phyloP scores from a whole-genome alignment of 2,888 invertebrate species.

The Spodoptera exigua region DNA sequence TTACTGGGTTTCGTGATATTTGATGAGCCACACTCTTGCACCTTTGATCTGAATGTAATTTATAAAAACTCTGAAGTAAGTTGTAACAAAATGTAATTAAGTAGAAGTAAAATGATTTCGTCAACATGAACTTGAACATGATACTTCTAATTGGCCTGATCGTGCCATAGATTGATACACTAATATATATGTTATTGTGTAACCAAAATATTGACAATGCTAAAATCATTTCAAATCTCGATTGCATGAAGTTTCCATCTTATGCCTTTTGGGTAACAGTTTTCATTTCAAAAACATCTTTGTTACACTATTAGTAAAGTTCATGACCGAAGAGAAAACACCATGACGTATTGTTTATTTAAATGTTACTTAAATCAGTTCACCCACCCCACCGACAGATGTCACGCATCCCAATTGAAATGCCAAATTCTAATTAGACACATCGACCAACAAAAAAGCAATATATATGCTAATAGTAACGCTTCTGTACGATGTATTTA shows the following conservation, averaged over 20 bases:
- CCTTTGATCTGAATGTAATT: constrained; percentile 36
- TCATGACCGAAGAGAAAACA: constrained; percentile 18
- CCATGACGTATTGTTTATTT: constrained; percentile 7
- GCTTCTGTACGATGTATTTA: constrained; percentile 64
- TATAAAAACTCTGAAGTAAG: constrained; percentile 21
- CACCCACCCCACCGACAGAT: constrained; percentile 52
- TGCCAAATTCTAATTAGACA: constrained; percentile 63
- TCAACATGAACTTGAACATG: no score
- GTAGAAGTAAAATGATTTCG: no score
- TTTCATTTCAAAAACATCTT: constrained; percentile 18
- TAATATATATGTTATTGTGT: no score
- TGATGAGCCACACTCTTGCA: constrained; percentile 21
- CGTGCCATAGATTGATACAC: no score
- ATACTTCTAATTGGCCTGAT: no score
- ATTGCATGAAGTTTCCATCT: not conserved
- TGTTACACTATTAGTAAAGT: constrained; percentile 11
- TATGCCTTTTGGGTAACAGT: constrained; percentile 1
- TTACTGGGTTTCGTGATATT: constrained; percentile 15
- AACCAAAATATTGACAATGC: no score
- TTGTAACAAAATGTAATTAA: not conserved
- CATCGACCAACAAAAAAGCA: constrained; percentile 64
- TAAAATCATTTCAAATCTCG: not conserved
- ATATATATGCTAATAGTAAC: constrained; percentile 70
- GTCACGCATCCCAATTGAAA: constrained; percentile 54
- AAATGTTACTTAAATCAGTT: constrained; percentile 32